Conservation (phyloP, 2,888 invertebrate genomes). For the Caenorhabditis sp. region DNA sequence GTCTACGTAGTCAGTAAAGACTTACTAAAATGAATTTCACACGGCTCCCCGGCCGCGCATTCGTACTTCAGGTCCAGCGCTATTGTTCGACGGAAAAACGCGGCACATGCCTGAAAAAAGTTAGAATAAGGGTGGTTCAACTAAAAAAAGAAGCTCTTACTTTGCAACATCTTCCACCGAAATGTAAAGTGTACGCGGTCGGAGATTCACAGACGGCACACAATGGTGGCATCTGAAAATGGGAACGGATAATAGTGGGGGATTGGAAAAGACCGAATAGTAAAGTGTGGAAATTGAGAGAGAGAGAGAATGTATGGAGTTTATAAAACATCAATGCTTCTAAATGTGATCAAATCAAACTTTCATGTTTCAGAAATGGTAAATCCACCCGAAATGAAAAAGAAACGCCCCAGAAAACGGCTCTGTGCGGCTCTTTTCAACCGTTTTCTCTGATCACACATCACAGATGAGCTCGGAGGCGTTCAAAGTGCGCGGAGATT, state of each 20-base stretch:
- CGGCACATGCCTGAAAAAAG: slow-evolving; percentile 62
- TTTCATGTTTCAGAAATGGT: no score
- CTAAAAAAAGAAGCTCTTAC: slow-evolving; percentile 17
- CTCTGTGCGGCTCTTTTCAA: not conserved
- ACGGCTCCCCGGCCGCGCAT: slow-evolving; percentile 52
- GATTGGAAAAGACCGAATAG: not conserved
- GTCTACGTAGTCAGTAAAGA: not conserved
- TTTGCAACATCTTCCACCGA: slow-evolving; percentile 61
- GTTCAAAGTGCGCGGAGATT: not conserved
- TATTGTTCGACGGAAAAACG: slow-evolving; percentile 67
- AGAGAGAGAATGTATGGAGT: slow-evolving; percentile 6
- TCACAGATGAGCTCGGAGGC: slow-evolving; percentile 11
- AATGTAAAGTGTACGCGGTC: slow-evolving; percentile 63
- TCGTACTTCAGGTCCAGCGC: slow-evolving; percentile 64
- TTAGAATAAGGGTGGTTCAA: not conserved
- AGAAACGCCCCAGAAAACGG: no score
- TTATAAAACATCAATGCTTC: no score
- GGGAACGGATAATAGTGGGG: not conserved
- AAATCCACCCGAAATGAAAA: no score
- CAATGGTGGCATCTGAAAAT: slow-evolving; percentile 46
- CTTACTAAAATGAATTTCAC: slow-evolving; percentile 55
- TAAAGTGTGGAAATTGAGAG: not conserved
- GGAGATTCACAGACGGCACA: slow-evolving; percentile 67
- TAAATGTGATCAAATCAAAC: no score
- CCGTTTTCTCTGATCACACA: slow-evolving; percentile 15